phyloP scores from a whole-genome alignment of 2,888 invertebrate genomes.

The Yponomeuta malinellus region DNA sequence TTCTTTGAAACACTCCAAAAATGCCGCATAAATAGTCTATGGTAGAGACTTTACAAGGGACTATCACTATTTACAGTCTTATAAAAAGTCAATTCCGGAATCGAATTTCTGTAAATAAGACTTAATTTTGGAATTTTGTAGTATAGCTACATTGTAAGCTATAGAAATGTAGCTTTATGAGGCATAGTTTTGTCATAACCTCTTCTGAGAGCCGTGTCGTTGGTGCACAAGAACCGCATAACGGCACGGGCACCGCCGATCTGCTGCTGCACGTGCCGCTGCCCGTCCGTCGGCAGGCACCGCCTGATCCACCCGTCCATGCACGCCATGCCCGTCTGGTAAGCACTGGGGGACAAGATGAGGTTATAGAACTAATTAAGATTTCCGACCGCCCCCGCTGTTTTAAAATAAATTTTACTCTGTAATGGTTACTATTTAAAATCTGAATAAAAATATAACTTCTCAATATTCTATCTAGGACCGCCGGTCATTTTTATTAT shows the following conservation, averaged over 20 bases:
- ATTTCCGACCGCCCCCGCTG: background rate
- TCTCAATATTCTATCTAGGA: too few relatives aligned
- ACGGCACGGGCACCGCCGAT: conserved; percentile 60
- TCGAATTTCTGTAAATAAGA: too few relatives aligned
- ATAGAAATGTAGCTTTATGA: background rate
- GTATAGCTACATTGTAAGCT: background rate
- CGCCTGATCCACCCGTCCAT: conserved; percentile 66
- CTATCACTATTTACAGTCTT: too few relatives aligned
- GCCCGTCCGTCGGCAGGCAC: conserved; percentile 61
- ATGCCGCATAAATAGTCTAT: too few relatives aligned
- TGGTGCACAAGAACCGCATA: conserved; percentile 61
- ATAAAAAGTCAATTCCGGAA: too few relatives aligned
- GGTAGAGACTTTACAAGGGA: too few relatives aligned
- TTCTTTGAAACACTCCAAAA: too few relatives aligned
- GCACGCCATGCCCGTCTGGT: conserved; percentile 61
- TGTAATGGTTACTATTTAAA: background rate
- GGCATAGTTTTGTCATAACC: conserved; percentile 32
- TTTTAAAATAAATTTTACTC: too few relatives aligned
- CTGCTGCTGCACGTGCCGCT: conserved; percentile 56
- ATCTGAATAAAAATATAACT: conserved; percentile 13
- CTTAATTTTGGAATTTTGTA: background rate
- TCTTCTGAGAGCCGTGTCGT: conserved; percentile 55
- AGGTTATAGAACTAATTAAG: background rate
- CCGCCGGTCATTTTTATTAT: too few relatives aligned
- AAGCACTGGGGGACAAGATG: conserved; percentile 40